phyloP scores from a whole-genome alignment of 1,140 invertebrate genomes.

The Campoletis sonorensis region DNA sequence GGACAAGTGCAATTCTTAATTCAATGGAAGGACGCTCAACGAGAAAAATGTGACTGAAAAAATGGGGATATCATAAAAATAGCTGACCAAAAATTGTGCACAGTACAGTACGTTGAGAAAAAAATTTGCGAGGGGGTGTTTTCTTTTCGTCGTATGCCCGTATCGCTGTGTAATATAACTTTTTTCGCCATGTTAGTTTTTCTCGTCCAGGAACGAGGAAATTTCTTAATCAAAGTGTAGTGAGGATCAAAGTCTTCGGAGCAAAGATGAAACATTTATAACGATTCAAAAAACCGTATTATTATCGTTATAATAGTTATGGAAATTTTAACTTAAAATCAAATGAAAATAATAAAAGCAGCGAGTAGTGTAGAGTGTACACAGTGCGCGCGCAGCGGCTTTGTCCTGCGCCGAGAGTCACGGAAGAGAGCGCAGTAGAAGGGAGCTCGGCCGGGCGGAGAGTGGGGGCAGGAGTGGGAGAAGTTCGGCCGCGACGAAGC shows the following conservation, averaged over 20 bases:
- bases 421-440: slow-evolving; percentile 12
- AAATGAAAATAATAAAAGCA: not conserved
- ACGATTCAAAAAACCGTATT: not conserved
- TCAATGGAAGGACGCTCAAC: too few relatives aligned
- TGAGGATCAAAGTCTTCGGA: not conserved
- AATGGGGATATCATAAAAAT: too few relatives aligned
- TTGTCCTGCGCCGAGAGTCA: slow-evolving; percentile 64
- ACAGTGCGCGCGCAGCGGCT: slow-evolving; percentile 74
- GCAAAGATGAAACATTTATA: not conserved
- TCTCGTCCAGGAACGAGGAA: not conserved
- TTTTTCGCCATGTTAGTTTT: not conserved
- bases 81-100: too few relatives aligned
- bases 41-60: too few relatives aligned
- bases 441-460: slow-evolving; percentile 6
- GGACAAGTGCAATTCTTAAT: too few relatives aligned
- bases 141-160: too few relatives aligned
- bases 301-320: too few relatives aligned
- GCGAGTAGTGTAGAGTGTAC: not conserved
- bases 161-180: too few relatives aligned
- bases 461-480: not conserved
- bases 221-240: not conserved
- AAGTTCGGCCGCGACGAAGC: not conserved
- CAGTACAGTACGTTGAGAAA: too few relatives aligned
- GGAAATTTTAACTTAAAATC: too few relatives aligned
- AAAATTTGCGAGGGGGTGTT: too few relatives aligned